phyloP scores from a whole-genome alignment of 2,888 invertebrate genomes.

The Diadegma fenestrale region DNA sequence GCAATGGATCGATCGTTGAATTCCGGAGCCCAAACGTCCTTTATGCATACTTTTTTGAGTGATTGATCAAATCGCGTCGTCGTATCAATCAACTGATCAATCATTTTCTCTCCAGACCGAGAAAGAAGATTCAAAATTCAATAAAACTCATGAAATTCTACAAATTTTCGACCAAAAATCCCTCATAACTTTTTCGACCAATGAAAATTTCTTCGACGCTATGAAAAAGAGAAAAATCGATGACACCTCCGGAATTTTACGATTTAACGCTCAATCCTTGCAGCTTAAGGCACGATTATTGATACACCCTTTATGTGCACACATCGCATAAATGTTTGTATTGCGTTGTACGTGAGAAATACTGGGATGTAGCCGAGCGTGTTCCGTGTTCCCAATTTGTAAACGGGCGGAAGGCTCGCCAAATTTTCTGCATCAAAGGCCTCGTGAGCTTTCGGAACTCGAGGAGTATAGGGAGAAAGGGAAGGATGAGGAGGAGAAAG shows the following conservation, averaged over 20 bases:
- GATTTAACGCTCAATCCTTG: not conserved
- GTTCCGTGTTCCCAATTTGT: slow-evolving; percentile 56
- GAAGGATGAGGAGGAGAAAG: not conserved
- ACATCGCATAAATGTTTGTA: not conserved
- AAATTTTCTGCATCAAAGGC: slow-evolving; percentile 40
- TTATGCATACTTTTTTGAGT: not conserved
- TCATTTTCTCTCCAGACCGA: not conserved
- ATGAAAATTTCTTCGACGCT: not conserved
- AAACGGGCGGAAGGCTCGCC: slow-evolving; percentile 56
- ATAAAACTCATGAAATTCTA: not conserved
- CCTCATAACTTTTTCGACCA: not conserved
- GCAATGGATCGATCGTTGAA: not conserved
- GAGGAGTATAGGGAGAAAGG: slow-evolving; percentile 10
- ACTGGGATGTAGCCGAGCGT: slow-evolving; percentile 53
- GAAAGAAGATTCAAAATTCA: slow-evolving; percentile 2
- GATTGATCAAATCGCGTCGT: too few species aligned
- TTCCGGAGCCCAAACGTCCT: not conserved
- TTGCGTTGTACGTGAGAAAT: slow-evolving; percentile 54
- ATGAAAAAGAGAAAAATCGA: not conserved
- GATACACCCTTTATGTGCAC: not conserved
- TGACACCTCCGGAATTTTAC: not conserved
- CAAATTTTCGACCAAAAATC: not conserved
- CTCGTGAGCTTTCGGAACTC: slow-evolving; percentile 56
- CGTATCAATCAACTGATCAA: not conserved
- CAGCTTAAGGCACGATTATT: slow-evolving; percentile 1